Base-by-base conservation (phyloP, 2,113 vertebrate genomes). In the Petaurus breviceps region DNA sequence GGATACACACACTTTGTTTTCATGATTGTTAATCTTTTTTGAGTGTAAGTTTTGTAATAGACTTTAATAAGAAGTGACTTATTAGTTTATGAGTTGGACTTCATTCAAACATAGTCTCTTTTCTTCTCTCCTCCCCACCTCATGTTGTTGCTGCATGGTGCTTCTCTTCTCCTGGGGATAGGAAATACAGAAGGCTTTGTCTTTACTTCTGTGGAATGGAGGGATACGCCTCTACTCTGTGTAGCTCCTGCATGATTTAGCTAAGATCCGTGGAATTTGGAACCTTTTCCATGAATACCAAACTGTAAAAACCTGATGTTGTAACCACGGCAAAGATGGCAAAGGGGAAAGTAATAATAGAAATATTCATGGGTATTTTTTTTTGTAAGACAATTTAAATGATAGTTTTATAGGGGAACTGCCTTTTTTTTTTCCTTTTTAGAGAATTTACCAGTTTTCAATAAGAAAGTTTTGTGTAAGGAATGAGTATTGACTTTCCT, bases 231-330 rank as follows among this genome's bases (percentile, higher is more conserved):
- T 96, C n/a, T 51, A 47, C n/a, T 89, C 43, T 25, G 97, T 9
- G 3, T 94, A 96, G 55, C 68, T 37, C 16, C 46, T 94, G 52
- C 26, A 46, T 92, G 55, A 52, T 95, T 97, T 94, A 92, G 7
- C 47, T 95, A 61, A 96, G 51, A 49, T 54, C 51, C 96, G 1
- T 93, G 26, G 5, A 24, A 1, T 0, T 92, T 96, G 90, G 90
- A 93, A 61, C 91, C 92, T 54, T 47, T 16, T 97, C 25, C 91
- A 92, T 0, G 0, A 90, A 49, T 90, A 90, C 47, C 37, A 97
- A 52, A 94, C 55, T 93, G 94, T 92, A 94, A 96, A 94, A 92
- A 94, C 50, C 25, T 98, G 96, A 53, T 97, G 92, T 95, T 97
- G 94, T 97, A 93, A 51, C 54, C 0, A 0, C 37, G 84, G 96